A percentile compares a stretch with the other conserved stretches of the same genome.
Conservation (phyloP, 2,888 invertebrate genomes). For the Loripinus fragilis region DNA sequence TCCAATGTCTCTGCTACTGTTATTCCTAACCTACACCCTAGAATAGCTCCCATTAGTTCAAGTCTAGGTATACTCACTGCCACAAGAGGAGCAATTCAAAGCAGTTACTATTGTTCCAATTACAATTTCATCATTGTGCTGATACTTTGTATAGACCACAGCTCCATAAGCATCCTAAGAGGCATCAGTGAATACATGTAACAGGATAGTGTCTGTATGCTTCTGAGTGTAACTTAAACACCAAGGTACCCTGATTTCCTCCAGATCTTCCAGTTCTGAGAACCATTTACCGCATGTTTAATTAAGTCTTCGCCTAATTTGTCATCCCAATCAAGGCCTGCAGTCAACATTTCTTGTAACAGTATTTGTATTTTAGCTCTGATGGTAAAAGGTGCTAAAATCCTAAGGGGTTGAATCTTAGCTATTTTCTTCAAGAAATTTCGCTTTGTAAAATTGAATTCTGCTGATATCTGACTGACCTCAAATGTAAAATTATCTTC, state of each 20-base stretch:
- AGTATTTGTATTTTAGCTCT: constrained; percentile 66
- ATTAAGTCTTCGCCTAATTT: constrained; percentile 33
- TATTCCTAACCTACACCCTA: constrained; percentile 8
- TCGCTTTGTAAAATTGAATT: constrained; percentile 68
- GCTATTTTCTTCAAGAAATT: constrained; percentile 62
- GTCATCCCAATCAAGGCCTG: constrained; percentile 72
- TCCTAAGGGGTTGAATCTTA: constrained; percentile 75
- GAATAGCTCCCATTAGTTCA: constrained; percentile 36
- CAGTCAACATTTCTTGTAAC: constrained; percentile 70
- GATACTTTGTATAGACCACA: constrained; percentile 34
- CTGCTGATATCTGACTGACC: not conserved
- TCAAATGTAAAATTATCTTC: constrained; percentile 43
- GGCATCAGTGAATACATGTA: constrained; percentile 46
- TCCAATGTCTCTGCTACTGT: constrained; percentile 22
- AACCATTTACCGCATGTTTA: constrained; percentile 26
- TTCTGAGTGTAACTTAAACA: constrained; percentile 24
- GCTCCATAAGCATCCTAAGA: constrained; percentile 42
- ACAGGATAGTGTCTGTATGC: not conserved
- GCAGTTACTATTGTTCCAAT: constrained; percentile 21
- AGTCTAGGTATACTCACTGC: constrained; percentile 14
- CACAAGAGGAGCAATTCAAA: constrained; percentile 30
- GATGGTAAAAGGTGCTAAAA: constrained; percentile 63
- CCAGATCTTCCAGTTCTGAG: constrained; percentile 9
- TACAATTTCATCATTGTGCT: constrained; percentile 10
- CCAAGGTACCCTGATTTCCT: constrained; percentile 38